phyloP scores from a whole-genome alignment of 2,113 vertebrate genomes.

The Spea multiplicata region DNA sequence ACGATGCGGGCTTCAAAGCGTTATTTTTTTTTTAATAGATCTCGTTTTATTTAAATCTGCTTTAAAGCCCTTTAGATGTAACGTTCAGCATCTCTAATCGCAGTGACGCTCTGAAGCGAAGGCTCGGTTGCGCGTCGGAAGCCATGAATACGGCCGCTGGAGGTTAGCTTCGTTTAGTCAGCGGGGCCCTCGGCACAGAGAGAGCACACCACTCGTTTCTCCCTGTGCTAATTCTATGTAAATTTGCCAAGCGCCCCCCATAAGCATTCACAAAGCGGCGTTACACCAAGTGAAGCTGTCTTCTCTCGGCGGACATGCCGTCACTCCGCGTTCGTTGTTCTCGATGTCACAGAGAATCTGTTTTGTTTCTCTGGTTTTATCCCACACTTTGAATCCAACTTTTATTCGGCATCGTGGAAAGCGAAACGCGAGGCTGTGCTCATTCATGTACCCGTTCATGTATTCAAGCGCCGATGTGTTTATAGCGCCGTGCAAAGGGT shows the following conservation, averaged over 20 bases:
- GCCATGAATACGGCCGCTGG: too few species aligned
- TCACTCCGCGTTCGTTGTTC: constrained; percentile 51
- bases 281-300: constrained; percentile 47
- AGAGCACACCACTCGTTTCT: constrained; percentile 49
- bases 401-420: too few species aligned
- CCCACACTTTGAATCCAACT: not conserved
- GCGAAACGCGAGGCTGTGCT: too few species aligned
- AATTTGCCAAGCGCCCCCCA: constrained; percentile 54
- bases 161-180: constrained; percentile 36
- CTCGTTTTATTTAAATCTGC: constrained; percentile 6
- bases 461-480: too few species aligned
- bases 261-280: constrained; percentile 47
- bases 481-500: too few species aligned
- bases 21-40: too few species aligned
- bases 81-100: constrained; percentile 72
- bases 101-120: constrained; percentile 54
- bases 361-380: not conserved
- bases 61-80: constrained; percentile 57
- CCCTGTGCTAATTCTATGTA: constrained; percentile 60
- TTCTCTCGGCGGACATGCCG: constrained; percentile 46
- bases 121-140: constrained; percentile 62
- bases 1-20: not conserved
- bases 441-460: too few species aligned
- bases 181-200: too few species aligned
- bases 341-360: not conserved